These are phyloP conservation scores for Nephrotoma flavescens DNA, from an alignment of 2,888 invertebrate species.

Conservation along the genomic window DNA sequence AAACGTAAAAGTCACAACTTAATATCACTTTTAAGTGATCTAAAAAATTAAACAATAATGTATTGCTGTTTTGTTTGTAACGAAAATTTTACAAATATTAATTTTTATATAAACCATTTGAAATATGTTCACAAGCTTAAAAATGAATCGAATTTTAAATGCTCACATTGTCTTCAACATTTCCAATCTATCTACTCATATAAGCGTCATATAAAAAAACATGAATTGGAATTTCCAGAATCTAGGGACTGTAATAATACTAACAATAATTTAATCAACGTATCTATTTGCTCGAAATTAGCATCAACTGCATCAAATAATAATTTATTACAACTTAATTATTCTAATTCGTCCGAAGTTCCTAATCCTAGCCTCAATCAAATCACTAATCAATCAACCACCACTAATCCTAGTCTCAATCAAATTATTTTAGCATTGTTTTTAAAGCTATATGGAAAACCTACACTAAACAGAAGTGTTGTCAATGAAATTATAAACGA, in stretches of 20 bases:
- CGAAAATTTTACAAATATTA: neutral
- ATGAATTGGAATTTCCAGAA: neutral
- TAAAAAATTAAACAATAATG: neutral
- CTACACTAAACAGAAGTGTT: neutral
- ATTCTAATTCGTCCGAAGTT: neutral
- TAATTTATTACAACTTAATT: neutral
- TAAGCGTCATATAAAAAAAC: neutral
- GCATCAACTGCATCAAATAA: neutral
- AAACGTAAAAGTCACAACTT: neutral
- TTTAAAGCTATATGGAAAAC: neutral
- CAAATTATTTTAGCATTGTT: neutral
- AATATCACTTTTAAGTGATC: neutral
- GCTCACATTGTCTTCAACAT: neutral
- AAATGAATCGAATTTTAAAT: neutral
- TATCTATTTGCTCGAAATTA: neutral
- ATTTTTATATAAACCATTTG: neutral
- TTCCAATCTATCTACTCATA: neutral
- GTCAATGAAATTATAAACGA: neutral
- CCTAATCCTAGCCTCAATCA: neutral
- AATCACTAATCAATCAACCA: neutral
- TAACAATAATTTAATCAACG: neutral
- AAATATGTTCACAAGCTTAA: neutral
- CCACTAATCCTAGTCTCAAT: neutral
- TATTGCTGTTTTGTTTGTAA: neutral
- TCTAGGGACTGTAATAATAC: neutral